Percentiles rank a stretch among this genome's conserved stretches.
Evolutionary conservation across 2,888 invertebrate genomes (phyloP).

Genomic region (Caenorhabditis becei): DNA sequence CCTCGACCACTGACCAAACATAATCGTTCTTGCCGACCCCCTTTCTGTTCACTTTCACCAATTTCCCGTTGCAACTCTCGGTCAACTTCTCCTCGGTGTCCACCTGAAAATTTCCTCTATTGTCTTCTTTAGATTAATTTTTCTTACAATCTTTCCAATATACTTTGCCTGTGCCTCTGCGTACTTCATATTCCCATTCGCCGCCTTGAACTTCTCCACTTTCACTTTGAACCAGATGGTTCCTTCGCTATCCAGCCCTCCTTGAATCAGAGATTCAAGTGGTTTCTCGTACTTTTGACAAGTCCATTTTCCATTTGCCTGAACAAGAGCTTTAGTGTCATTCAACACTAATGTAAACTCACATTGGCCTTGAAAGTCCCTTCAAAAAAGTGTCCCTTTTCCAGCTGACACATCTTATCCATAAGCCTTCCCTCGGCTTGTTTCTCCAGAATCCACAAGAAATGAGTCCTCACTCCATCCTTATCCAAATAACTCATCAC

Average conservation of each 20-base stretch:
- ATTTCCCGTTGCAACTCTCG: slow-evolving; percentile 3
- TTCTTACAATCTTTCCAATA: slow-evolving; percentile 35
- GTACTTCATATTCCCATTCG: slow-evolving; percentile 7
- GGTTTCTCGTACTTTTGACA: slow-evolving; percentile 20
- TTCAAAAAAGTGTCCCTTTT: slow-evolving; percentile 27
- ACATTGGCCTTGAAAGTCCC: slow-evolving; percentile 26
- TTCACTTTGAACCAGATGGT: slow-evolving; percentile 25
- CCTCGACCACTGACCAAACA: slow-evolving; percentile 26
- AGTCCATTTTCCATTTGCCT: slow-evolving; percentile 3
- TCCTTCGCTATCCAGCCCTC: slow-evolving; percentile 2
- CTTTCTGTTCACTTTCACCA: slow-evolving; percentile 29
- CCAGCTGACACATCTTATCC: not conserved
- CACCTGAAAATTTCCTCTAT: slow-evolving; percentile 29
- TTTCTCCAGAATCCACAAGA: slow-evolving; percentile 22
- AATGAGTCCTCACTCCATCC: slow-evolving; percentile 9
- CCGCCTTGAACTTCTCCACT: slow-evolving; percentile 24
- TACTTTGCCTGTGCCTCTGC: slow-evolving; percentile 1
- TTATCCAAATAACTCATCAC: slow-evolving; percentile 6
- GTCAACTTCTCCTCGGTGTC: slow-evolving; percentile 12
- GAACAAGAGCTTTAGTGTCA: not conserved
- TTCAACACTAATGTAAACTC: not conserved
- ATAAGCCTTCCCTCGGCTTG: slow-evolving; percentile 18
- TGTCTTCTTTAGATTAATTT: not conserved
- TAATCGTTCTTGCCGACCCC: slow-evolving; percentile 21
- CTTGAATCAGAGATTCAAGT: not conserved